Evolutionary conservation across 2,113 vertebrate species (phyloP).

Genomic region (Castor canadensis): DNA sequence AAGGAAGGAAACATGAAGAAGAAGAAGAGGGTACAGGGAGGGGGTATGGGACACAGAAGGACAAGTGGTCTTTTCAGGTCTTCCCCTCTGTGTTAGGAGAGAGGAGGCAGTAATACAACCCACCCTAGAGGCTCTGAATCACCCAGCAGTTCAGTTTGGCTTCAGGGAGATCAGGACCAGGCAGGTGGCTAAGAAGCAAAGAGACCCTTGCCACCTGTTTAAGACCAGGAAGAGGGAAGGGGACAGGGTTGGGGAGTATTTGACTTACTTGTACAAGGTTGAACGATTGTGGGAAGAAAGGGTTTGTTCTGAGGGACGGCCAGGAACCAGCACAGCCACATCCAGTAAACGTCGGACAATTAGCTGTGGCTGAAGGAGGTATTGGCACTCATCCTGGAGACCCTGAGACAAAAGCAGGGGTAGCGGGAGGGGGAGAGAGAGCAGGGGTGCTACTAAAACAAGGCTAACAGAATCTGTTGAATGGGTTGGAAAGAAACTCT

Average conservation of each 20-base stretch:
- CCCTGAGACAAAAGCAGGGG: constrained; percentile 84
- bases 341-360: constrained; percentile 95
- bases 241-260: background rate
- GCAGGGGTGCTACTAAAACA: background rate
- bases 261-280: constrained; percentile 96
- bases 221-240: background rate
- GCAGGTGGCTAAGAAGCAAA: background rate
- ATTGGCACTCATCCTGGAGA: constrained; percentile 98
- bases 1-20: background rate
- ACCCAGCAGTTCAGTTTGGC: background rate
- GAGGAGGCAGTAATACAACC: background rate
- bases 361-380: constrained; percentile 98
- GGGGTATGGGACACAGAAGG: background rate
- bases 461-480: background rate
- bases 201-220: background rate
- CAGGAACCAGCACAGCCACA: constrained; percentile 94
- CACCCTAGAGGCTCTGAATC: background rate
- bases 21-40: background rate
- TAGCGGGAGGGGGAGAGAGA: background rate
- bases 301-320: constrained; percentile 92
- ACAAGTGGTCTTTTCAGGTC: background rate
- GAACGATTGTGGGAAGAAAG: constrained; percentile 93
- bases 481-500: background rate
- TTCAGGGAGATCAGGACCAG: background rate
- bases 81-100: background rate